Conservation (phyloP, 2,797 vertebrate species). For the Poecilia picta region DNA sequence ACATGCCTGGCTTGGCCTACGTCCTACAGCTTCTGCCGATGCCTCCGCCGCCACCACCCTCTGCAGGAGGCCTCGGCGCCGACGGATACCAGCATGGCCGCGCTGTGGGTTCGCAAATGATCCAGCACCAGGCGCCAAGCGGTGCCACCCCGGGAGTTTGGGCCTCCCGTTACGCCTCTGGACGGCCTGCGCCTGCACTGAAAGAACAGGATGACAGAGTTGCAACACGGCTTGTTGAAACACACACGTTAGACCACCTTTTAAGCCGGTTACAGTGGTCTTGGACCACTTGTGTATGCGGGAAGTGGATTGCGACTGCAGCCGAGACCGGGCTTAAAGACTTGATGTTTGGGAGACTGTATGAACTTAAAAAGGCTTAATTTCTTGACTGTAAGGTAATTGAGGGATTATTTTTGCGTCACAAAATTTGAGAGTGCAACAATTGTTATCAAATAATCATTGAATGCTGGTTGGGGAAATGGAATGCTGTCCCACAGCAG, state of each 20-base stretch:
- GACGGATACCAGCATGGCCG: conserved; percentile 74
- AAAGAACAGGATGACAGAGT: conserved; percentile 12
- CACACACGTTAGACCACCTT: conserved; percentile 1
- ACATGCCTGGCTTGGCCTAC: conserved; percentile 71
- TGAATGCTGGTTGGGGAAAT: neutral
- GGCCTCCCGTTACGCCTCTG: conserved; percentile 1
- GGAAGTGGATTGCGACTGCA: neutral
- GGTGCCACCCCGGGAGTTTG: conserved; percentile 34
- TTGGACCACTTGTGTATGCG: neutral
- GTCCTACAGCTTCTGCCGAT: conserved; percentile 61
- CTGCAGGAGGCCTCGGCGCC: conserved; percentile 38
- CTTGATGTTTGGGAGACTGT: neutral
- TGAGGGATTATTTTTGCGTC: neutral
- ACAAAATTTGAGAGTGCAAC: neutral
- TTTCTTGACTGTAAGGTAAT: neutral
- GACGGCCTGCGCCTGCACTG: neutral
- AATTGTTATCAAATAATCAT: neutral
- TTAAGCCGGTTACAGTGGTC: neutral
- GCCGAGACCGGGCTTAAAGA: neutral
- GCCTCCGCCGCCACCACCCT: conserved; percentile 67
- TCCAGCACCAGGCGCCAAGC: conserved; percentile 76
- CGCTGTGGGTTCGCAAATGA: conserved; percentile 73
- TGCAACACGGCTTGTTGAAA: conserved; percentile 16
- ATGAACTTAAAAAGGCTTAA: neutral
- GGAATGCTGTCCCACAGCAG: neutral